Conservation (phyloP, 2,113 vertebrate species). For the Scalopus aquaticus region DNA sequence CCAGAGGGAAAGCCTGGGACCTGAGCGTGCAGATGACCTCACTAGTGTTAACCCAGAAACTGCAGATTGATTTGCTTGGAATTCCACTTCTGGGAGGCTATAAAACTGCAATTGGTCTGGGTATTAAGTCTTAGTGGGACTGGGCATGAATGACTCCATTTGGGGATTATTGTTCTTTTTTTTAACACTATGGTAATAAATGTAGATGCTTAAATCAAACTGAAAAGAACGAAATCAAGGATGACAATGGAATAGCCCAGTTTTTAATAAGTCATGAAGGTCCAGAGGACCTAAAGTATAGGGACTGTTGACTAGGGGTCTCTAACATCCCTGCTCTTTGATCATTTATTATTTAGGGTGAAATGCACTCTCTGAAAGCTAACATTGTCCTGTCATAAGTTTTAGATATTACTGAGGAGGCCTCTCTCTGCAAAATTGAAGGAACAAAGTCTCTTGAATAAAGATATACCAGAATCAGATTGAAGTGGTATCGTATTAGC, state of each 20-base stretch:
- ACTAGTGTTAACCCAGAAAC: background rate
- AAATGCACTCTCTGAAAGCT: constrained; percentile 22
- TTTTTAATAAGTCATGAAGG: background rate
- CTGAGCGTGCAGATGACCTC: background rate
- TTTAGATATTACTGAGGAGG: background rate
- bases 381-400: background rate
- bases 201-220: background rate
- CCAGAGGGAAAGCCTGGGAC: background rate
- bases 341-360: background rate
- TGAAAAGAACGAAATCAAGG: background rate
- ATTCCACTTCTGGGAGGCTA: background rate
- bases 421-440: background rate
- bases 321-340: background rate
- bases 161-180: background rate
- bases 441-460: background rate
- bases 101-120: background rate
- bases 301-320: background rate
- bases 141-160: too few relatives aligned
- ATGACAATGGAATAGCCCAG: background rate
- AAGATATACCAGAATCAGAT: background rate
- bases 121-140: background rate
- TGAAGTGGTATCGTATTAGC: background rate
- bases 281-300: background rate
- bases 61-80: background rate
- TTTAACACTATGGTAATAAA: background rate